A percentile compares a stretch with the other conserved stretches of the same genome.
phyloP scores from a whole-genome alignment of 2,113 vertebrate species.

The Odontophorus gujanensis region DNA sequence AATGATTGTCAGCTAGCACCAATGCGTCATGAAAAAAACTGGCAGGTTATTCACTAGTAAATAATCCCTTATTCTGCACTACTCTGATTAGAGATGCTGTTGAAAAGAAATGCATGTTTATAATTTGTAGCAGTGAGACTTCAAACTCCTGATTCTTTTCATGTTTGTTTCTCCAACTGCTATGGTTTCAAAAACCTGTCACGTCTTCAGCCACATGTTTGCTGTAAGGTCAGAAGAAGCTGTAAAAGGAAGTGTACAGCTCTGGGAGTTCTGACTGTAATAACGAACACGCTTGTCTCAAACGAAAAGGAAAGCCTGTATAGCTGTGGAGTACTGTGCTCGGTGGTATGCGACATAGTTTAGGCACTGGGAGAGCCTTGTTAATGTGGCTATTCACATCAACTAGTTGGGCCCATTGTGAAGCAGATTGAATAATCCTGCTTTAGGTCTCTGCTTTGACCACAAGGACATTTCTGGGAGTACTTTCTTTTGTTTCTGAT shows the following conservation, averaged over 20 bases:
- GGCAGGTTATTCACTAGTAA: background rate
- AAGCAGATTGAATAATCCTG: background rate
- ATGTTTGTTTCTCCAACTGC: background rate
- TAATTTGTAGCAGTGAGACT: background rate
- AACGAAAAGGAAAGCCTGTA: background rate
- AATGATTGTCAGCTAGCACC: background rate
- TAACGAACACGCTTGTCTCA: background rate
- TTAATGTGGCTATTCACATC: background rate
- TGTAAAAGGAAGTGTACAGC: background rate
- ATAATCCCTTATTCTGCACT: background rate
- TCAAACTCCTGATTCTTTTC: slow-evolving; percentile 9
- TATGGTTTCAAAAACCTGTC: background rate
- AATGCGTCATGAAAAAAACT: background rate
- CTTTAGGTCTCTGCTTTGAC: background rate
- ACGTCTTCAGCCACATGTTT: background rate
- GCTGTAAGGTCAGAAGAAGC: background rate
- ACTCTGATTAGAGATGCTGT: background rate
- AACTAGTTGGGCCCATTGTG: background rate
- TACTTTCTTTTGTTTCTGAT: background rate
- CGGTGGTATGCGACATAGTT: background rate
- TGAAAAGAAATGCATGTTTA: background rate
- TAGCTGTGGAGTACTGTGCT: background rate
- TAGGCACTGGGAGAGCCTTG: background rate
- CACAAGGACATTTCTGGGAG: background rate
- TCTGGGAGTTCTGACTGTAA: background rate